Conservation (phyloP, 2,888 invertebrate species). For the Calliscelio sp. region DNA sequence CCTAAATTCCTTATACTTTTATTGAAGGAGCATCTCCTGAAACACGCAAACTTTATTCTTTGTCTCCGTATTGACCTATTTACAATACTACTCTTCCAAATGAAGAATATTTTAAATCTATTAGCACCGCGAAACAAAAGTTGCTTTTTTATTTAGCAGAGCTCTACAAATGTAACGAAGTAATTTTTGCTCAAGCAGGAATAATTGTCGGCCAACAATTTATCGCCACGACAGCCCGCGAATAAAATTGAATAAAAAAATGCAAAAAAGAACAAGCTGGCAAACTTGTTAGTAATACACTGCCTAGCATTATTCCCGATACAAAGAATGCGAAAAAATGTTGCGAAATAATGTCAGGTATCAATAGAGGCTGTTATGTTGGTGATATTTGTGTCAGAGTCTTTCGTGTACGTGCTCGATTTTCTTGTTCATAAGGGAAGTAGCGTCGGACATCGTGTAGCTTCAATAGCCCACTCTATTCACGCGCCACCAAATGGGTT, state of each 20-base stretch:
- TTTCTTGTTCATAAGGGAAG: constrained; percentile 65
- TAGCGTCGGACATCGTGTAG: constrained; percentile 80
- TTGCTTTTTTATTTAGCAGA: background rate
- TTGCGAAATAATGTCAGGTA: constrained; percentile 51
- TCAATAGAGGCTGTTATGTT: constrained; percentile 44
- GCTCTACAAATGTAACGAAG: background rate
- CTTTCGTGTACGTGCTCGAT: constrained; percentile 61
- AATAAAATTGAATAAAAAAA: background rate
- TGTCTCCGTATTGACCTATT: constrained; percentile 3
- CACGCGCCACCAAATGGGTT: constrained; percentile 81
- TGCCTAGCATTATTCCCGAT: constrained; percentile 21
- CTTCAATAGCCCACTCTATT: constrained; percentile 80
- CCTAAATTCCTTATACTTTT: background rate
- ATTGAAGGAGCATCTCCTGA: background rate
- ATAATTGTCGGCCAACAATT: constrained; percentile 10
- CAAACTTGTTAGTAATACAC: constrained; percentile 45
- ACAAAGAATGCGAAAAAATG: constrained; percentile 48
- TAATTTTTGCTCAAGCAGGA: constrained; percentile 7
- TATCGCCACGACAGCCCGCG: constrained; percentile 14
- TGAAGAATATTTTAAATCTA: constrained; percentile 14
- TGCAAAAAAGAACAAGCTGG: background rate
- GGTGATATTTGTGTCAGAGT: constrained; percentile 51
- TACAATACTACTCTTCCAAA: background rate
- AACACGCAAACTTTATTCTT: background rate
- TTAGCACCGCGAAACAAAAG: constrained; percentile 7